Base-by-base conservation (phyloP, 2,888 invertebrate species). In the Stenchaetothrips biformis region DNA sequence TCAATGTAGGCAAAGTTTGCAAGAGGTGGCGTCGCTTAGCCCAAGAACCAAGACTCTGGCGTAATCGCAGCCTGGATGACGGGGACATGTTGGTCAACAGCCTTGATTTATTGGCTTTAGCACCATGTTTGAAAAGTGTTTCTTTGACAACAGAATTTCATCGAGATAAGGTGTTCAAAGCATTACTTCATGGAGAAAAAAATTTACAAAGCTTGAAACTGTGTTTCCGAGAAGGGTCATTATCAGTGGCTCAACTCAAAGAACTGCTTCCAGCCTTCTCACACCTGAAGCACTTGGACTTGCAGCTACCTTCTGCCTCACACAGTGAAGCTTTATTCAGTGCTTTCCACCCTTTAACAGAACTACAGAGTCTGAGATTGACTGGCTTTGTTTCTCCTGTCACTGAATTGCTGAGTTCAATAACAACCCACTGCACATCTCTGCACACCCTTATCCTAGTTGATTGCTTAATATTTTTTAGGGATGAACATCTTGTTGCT, bases 351-450 rank as follows among this genome's bases (percentile, higher is more conserved):
- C 25, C 25, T 25, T 11, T 74, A 25, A n/a, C 25, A 6, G 25
- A 74, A 25, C 25, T 74, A 1, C 21, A 74, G 67, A 25, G 21
- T 11, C 67, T 74, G 2, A 74, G 67, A 11, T 25, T 74, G 2
- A 74, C 67, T 21, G 67, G 67, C n/a, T 74, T 74, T 74, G 67
- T 74, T 74, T 74, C 67, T 25, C 67, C 67, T 2, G 67, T 74
- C 7, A 25, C 67, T 7, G 67, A 74, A 21, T 21, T 74, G 21
- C 25, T 74, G 67, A 74, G 25, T 74, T 21, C 67, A 7, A 74
- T 74, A 9, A 74, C 67, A 74, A 74, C 21, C 11, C 25, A 74
- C 25, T 74, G 67, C 25, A 25, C 25, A 7, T 74, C 21, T 25
- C 25, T 74, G 11, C 67, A 74, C 25, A 74, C 67, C 21, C 67